Base-by-base conservation (phyloP, 2,797 vertebrate genomes). In the Periophthalmus magnuspinnatus region DNA sequence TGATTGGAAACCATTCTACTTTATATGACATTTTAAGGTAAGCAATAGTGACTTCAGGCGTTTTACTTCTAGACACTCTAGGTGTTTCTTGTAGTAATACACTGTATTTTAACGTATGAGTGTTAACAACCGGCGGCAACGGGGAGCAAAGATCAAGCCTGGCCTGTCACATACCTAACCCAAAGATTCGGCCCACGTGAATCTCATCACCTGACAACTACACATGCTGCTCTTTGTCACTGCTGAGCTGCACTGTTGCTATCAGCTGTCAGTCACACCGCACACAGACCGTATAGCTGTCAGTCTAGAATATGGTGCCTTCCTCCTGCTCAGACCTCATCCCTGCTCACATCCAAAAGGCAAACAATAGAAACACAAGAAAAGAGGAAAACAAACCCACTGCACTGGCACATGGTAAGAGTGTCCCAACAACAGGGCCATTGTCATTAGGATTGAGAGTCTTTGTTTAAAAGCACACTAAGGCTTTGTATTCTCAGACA, bases 391-490 rank as follows among this genome's bases (percentile, higher is more conserved):
- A 84, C 67, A 75, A 84, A 80, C 84, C 78, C 71, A 79, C 76
- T 82, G 67, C 72, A 28, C 76, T 81, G 88, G 88, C 84, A 86
- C 83, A 86, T 76, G 78, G 73, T 69, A 11, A 72, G 67, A 19
- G 3, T 66, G 73, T 22, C 57, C 65, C 71, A 71, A 90, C 87
- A 90, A 88, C 67, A 73, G 76, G 72, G 68, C 79, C 41, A 83
- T 70, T 90, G 82, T 91, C 73, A 72, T 86, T 77, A 77, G 81
- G 88, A 82, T 83, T 88, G 78, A 34, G 71, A 78, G 79, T 80
- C 89, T 90, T 92, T 90, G 89, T 89, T 89, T 75, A 63, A 81
- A 86, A 76, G 77, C 73, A 90, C 86, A 93, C 74, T 87, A 83
- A 70, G 70, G 74, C 83, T 87, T 86, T 92, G 89, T 91, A 72